These are phyloP conservation scores for Chlamydotis undulata DNA, from an alignment of 2,113 vertebrate genomes.

Conservation along the genomic window DNA sequence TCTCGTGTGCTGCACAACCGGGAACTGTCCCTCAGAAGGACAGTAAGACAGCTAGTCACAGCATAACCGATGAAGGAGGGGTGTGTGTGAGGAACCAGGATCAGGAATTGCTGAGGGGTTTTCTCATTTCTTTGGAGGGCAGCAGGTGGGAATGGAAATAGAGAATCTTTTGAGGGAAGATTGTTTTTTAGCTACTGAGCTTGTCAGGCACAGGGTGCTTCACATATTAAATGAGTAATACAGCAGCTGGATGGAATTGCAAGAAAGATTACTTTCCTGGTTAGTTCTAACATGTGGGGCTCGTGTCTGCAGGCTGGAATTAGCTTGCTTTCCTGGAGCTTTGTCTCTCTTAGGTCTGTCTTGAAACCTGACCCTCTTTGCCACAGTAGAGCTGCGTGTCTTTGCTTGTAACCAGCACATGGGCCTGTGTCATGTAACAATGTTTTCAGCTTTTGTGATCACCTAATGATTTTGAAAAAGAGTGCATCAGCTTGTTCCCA, in stretches of 20 bases:
- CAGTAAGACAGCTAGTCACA: not conserved
- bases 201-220: not conserved
- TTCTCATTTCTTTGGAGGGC: not conserved
- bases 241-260: not conserved
- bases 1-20: fast-evolving
- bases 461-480: not conserved
- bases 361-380: not conserved
- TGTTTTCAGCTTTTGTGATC: not conserved
- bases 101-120: not conserved
- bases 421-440: fast-evolving
- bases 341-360: not conserved
- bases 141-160: not conserved
- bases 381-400: not conserved
- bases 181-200: not conserved
- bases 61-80: not conserved
- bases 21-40: not conserved
- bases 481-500: not conserved
- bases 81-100: not conserved
- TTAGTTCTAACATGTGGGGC: fast-evolving
- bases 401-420: not conserved
- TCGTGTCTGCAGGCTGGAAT: not conserved
- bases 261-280: not conserved
- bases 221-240: not conserved
- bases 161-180: not conserved
- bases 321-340: not conserved